Evolutionary conservation across 2,113 vertebrate species (phyloP).

Genomic region (Theropithecus gelada): DNA sequence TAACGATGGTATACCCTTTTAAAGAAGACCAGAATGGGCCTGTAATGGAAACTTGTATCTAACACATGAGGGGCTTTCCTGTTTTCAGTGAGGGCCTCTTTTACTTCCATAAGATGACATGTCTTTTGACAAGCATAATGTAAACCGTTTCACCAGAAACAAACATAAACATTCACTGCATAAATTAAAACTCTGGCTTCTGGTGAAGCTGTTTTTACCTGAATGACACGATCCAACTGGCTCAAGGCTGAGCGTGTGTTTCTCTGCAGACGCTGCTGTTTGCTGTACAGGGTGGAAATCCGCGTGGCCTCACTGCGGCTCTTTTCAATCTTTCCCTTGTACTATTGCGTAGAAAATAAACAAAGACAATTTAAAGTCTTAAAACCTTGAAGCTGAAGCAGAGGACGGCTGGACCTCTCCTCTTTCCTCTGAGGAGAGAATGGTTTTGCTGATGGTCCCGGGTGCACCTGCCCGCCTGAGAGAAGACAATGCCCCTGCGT

Average conservation of each 20-base stretch:
- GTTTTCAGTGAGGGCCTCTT: too few species aligned
- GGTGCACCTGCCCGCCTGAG: background rate
- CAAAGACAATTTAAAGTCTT: background rate
- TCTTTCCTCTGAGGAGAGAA: too few species aligned
- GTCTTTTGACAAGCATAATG: too few species aligned
- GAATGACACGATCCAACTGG: background rate
- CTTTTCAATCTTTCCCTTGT: conserved; percentile 43
- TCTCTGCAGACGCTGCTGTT: conserved; percentile 2
- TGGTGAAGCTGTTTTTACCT: background rate
- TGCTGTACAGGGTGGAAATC: background rate
- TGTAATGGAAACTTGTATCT: fast-evolving
- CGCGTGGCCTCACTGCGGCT: background rate
- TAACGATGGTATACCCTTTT: fast-evolving
- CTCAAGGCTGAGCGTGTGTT: background rate
- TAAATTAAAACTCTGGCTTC: fast-evolving
- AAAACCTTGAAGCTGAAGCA: fast-evolving
- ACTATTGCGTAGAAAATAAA: conserved; percentile 17
- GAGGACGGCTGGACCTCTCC: too few species aligned
- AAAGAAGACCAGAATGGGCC: fast-evolving
- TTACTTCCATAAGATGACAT: background rate
- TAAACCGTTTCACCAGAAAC: background rate
- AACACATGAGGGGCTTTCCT: fast-evolving
- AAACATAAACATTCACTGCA: fast-evolving
- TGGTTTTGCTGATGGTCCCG: background rate
- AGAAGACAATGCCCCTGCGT: too few species aligned